A percentile compares a stretch with the other conserved stretches of the same genome.
Evolutionary conservation across 2,888 invertebrate genomes (phyloP).

Genomic region (Urechis unicinctus): DNA sequence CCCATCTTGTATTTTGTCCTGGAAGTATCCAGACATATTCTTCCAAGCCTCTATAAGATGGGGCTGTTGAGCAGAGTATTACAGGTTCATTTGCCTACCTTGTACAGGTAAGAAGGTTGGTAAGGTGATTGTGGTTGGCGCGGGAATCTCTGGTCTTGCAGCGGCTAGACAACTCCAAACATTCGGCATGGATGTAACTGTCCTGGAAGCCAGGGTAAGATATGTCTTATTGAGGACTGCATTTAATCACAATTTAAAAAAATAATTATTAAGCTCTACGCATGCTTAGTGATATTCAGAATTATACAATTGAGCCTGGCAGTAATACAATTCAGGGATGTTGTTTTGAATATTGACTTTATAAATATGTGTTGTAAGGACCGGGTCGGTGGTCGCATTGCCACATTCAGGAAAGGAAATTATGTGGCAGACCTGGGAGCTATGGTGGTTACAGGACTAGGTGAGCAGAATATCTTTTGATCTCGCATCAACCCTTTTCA

Average conservation of each 20-base stretch:
- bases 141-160: constrained; percentile 88
- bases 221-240: background rate
- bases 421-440: constrained; percentile 78
- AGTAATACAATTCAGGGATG: background rate
- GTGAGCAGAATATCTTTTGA: constrained; percentile 24
- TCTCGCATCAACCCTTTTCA: no score
- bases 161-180: constrained; percentile 91
- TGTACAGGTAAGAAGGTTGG: constrained; percentile 50
- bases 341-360: constrained; percentile 7
- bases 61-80: background rate
- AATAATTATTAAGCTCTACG: background rate
- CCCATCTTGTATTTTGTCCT: background rate
- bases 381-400: constrained; percentile 92
- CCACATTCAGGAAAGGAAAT: constrained; percentile 86
- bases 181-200: constrained; percentile 91
- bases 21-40: background rate
- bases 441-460: constrained; percentile 93
- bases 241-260: no score
- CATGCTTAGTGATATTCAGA: no score
- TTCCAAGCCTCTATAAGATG: no score
- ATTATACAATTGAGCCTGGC: no score
- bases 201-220: constrained; percentile 57
- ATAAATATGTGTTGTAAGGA: constrained; percentile 55
- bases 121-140: constrained; percentile 62
- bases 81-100: background rate